Percentiles rank a stretch among this genome's conserved stretches.
phyloP scores from a whole-genome alignment of 1,140 invertebrate species.

The Hypsibius dujardini region DNA sequence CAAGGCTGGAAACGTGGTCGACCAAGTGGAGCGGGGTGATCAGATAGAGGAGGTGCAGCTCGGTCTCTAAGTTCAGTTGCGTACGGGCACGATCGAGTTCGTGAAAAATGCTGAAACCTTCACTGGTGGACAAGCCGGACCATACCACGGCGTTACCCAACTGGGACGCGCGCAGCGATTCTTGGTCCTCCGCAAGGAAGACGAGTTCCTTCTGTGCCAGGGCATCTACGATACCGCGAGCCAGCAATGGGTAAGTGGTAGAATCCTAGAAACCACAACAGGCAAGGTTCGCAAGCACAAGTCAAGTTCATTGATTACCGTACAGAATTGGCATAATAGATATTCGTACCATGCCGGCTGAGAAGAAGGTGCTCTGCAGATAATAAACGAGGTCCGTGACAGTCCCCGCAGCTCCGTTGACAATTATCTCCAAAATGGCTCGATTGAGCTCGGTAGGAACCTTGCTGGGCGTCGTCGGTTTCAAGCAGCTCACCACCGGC shows the following conservation, averaged over 20 bases:
- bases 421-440: slow-evolving; percentile 46
- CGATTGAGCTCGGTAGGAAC: slow-evolving; percentile 19
- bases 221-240: slow-evolving; percentile 19
- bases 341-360: slow-evolving; percentile 24
- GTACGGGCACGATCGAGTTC: slow-evolving; percentile 72
- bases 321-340: slow-evolving; percentile 18
- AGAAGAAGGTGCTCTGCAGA: slow-evolving; percentile 55
- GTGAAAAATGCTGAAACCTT: slow-evolving; percentile 65
- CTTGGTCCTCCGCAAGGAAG: slow-evolving; percentile 27
- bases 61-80: slow-evolving; percentile 77
- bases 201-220: slow-evolving; percentile 22
- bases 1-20: slow-evolving; percentile 36
- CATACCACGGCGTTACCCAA: slow-evolving; percentile 76
- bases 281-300: slow-evolving; percentile 7
- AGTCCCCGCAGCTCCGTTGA: slow-evolving; percentile 58
- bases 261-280: slow-evolving; percentile 22
- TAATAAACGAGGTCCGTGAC: slow-evolving; percentile 55
- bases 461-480: slow-evolving; percentile 25
- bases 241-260: neutral
- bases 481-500: neutral
- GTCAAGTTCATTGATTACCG: no score
- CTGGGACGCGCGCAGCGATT: slow-evolving; percentile 52
- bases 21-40: slow-evolving; percentile 24
- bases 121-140: slow-evolving; percentile 78
- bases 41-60: slow-evolving; percentile 76